Percentiles rank a stretch among this genome's conserved stretches.
Conservation (phyloP, 2,113 vertebrate species). For the Labeo rohita region DNA sequence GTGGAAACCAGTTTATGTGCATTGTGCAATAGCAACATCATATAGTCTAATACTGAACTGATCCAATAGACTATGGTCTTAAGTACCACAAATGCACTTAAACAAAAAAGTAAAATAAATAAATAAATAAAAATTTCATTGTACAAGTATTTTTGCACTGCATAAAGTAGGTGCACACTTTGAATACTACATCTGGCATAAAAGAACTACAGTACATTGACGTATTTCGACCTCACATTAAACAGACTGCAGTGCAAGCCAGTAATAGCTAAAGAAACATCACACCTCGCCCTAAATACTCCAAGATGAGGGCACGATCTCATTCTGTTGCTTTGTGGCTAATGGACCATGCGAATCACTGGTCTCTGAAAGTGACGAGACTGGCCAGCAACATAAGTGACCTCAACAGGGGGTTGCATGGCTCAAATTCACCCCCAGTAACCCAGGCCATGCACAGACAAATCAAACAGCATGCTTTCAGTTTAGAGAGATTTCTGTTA, state of each 20-base stretch:
- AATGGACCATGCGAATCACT: background rate
- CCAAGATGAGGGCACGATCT: background rate
- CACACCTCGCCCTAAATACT: constrained; percentile 36
- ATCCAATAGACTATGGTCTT: background rate
- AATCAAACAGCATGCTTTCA: constrained; percentile 1
- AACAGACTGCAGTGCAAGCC: background rate
- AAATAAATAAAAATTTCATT: background rate
- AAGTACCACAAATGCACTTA: background rate
- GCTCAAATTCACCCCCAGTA: constrained; percentile 6
- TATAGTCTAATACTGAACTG: background rate
- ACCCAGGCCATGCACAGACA: background rate
- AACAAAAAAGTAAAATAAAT: background rate
- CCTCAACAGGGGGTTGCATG: background rate
- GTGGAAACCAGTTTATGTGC: background rate
- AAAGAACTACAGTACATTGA: background rate
- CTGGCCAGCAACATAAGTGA: background rate
- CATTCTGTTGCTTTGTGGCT: constrained; percentile 10
- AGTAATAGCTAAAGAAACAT: constrained; percentile 30
- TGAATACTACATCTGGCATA: background rate
- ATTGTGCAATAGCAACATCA: background rate
- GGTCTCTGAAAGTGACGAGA: background rate
- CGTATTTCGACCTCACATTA: constrained; percentile 21
- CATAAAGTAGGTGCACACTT: background rate
- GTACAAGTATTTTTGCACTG: background rate
- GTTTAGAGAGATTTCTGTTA: constrained; percentile 6